A percentile compares a stretch with the other conserved stretches of the same genome.
Conservation (phyloP, 2,797 vertebrate species). For the Pelobates cultripes region DNA sequence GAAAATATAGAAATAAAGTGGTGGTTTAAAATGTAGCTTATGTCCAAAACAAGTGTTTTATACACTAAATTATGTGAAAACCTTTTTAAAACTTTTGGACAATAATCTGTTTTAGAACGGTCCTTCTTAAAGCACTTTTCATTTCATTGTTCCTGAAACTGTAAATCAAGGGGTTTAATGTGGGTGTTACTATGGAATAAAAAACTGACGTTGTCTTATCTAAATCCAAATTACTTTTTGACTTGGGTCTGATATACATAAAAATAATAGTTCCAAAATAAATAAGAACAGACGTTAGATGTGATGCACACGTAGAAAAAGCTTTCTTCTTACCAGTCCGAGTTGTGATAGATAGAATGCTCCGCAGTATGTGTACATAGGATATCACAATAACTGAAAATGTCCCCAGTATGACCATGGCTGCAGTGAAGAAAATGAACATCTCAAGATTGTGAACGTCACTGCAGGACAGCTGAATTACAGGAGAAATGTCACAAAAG, state of each 20-base stretch:
- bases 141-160: conserved; percentile 24
- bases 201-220: conserved; percentile 25
- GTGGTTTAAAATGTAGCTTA: too few species aligned
- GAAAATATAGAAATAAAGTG: too few species aligned
- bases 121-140: conserved; percentile 5
- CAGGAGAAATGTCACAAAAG: conserved; percentile 60
- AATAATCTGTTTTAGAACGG: too few species aligned
- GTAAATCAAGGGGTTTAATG: conserved; percentile 30
- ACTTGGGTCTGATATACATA: conserved; percentile 36
- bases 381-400: conserved; percentile 21
- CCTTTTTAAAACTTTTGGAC: too few species aligned
- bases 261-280: conserved; percentile 35
- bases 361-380: neutral
- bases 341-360: neutral
- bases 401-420: conserved; percentile 7
- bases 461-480: conserved; percentile 61
- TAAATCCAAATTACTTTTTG: conserved; percentile 27
- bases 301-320: conserved; percentile 31
- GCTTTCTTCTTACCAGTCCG: conserved; percentile 15
- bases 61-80: too few species aligned
- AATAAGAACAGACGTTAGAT: conserved; percentile 9
- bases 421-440: conserved; percentile 12
- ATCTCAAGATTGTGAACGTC: conserved; percentile 45
- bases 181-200: conserved; percentile 31
- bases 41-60: too few species aligned